Percentiles rank a stretch among this genome's conserved stretches.
phyloP scores from a whole-genome alignment of 2,113 vertebrate genomes.

The Tachysurus fulvidraco region DNA sequence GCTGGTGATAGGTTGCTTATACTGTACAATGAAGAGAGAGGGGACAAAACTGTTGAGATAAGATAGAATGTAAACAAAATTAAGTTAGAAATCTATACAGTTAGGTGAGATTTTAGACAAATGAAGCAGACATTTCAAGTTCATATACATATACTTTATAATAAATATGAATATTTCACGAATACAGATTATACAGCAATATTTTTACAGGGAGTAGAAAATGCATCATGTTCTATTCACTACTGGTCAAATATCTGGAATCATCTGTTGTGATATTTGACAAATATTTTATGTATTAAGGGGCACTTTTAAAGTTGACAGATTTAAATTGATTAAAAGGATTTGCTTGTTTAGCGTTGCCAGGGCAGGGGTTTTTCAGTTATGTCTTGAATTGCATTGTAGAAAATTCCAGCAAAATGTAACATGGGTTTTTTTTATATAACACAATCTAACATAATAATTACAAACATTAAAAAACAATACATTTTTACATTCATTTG shows the following conservation, averaged over 20 bases:
- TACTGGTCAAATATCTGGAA: background rate
- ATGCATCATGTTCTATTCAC: background rate
- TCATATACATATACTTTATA: background rate
- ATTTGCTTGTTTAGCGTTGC: background rate
- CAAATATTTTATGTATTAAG: background rate
- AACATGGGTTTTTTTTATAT: background rate
- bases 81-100: background rate
- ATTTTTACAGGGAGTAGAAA: background rate
- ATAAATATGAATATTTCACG: background rate
- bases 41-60: background rate
- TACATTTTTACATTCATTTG: background rate
- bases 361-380: background rate
- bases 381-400: background rate
- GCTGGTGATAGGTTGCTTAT: background rate
- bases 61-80: background rate
- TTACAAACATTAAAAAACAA: no score
- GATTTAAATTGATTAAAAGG: background rate
- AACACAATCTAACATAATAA: background rate
- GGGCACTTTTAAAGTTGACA: background rate
- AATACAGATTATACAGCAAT: background rate
- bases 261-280: background rate
- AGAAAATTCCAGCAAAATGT: background rate
- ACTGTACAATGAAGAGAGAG: background rate
- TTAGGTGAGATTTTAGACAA: background rate
- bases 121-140: background rate